Base-by-base conservation (phyloP, 2,888 invertebrate species). In the Agrochola lota region DNA sequence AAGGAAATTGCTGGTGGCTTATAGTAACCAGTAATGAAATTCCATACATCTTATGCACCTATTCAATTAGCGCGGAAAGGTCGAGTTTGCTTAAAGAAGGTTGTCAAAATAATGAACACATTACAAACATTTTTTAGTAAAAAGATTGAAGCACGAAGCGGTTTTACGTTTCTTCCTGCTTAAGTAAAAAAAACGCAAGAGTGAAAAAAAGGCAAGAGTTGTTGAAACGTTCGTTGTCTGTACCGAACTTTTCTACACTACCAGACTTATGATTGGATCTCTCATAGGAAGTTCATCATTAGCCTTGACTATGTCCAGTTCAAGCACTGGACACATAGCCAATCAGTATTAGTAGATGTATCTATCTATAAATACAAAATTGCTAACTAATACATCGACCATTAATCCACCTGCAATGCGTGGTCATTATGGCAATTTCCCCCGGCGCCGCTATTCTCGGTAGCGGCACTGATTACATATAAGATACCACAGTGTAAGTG, bases 341-440 rank as follows among this genome's bases (percentile, higher is more conserved):
- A 46, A 20, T 67, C 55, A 46, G n/a, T 52, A 52, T 69, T 55
- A 75, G 17, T 17, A 49, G 9, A 69, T 63, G 4, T 46, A 52
- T 59, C 52, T 46, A 52, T 59, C 52, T 46, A 70, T 60, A 80
- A 68, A 55, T 60, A 71, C 40, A 68, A 70, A 70, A 71, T 71
- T 46, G 60, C 57, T n/a, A 59, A 66, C 64, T 52, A 78, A 72
- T 78, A 66, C 49, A 35, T 17, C 23, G n/a, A 71, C 57, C 70
- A 83, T 78, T 82, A 74, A 71, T 79, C 68, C 23, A 59, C 52
- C 74, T 73, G 75, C 71, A 83, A 69, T 80, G 76, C 84, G 68
- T 62, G 68, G 60, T 71, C 49, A 83, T 75, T 84, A 80, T 57
- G 60, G 75, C 80, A 75, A 83, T 80, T 84, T 84, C 71, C 82